Evolutionary conservation across 2,113 vertebrate genomes (phyloP).

Genomic region (Sula dactylatra): DNA sequence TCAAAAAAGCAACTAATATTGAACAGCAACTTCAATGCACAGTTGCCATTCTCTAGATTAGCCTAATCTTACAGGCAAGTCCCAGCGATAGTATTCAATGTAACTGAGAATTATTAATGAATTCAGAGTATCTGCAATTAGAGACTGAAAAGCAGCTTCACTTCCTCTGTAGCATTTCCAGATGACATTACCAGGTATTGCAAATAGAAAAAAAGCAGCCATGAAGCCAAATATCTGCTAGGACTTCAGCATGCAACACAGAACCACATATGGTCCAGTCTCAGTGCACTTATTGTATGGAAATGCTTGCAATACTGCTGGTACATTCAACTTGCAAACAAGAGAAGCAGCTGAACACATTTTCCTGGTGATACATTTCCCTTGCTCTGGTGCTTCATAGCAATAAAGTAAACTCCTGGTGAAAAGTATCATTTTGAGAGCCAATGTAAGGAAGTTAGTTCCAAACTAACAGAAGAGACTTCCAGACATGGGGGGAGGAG

Average conservation of each 20-base stretch:
- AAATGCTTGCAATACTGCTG: not conserved
- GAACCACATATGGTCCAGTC: not conserved
- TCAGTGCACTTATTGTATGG: not conserved
- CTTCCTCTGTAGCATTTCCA: not conserved
- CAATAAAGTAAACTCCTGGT: not conserved
- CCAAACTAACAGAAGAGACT: not conserved
- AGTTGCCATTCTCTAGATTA: not conserved
- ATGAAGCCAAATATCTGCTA: not conserved
- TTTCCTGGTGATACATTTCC: not conserved
- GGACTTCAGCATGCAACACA: not conserved
- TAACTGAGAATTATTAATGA: not conserved
- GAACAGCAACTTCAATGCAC: not conserved
- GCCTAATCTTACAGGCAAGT: not conserved
- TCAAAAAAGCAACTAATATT: not conserved
- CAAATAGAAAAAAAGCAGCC: not conserved
- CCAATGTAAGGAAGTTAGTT: not conserved
- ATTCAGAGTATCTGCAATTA: not conserved
- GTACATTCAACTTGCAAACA: not conserved
- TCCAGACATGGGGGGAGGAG: not conserved
- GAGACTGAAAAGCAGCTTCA: not conserved
- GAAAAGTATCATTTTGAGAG: not conserved
- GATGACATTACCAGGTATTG: not conserved
- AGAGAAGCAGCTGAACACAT: not conserved
- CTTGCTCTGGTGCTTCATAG: not conserved
- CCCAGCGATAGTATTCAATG: accelerated